Evolutionary conservation across 2,888 invertebrate species (phyloP).

Genomic region (Andrena marginata): DNA sequence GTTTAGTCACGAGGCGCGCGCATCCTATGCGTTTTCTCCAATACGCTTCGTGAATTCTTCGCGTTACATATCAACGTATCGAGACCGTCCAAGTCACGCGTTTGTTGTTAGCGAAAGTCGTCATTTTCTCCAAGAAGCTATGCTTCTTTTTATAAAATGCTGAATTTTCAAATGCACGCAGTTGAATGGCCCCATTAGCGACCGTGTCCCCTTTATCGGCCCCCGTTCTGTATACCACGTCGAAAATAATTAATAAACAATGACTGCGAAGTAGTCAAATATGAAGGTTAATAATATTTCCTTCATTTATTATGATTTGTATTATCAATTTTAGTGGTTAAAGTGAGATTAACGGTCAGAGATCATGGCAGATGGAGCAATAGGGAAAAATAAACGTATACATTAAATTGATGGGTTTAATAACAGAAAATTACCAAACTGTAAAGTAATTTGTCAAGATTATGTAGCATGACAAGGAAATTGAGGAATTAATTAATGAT

Average conservation of each 20-base stretch:
- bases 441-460: neutral
- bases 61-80: conserved; percentile 1
- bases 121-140: conserved; percentile 3
- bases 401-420: neutral
- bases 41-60: conserved; percentile 16
- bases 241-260: no score
- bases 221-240: no score
- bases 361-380: neutral
- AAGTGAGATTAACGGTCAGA: neutral
- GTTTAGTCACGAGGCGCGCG: conserved; percentile 64
- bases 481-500: neutral
- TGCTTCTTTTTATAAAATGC: no score
- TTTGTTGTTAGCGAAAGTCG: conserved; percentile 37
- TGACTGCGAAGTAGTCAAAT: no score
- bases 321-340: no score
- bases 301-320: no score
- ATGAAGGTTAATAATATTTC: no score
- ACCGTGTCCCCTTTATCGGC: no score
- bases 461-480: neutral
- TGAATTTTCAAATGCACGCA: no score
- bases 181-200: no score
- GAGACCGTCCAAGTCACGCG: neutral
- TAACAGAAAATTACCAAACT: neutral
- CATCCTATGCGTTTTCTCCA: conserved; percentile 44
- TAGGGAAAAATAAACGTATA: neutral